Evolutionary conservation across 2,797 vertebrate species (phyloP), one percentile per base, ranked within the genome.

Genomic region (Amazonetta brasiliensis): DNA sequence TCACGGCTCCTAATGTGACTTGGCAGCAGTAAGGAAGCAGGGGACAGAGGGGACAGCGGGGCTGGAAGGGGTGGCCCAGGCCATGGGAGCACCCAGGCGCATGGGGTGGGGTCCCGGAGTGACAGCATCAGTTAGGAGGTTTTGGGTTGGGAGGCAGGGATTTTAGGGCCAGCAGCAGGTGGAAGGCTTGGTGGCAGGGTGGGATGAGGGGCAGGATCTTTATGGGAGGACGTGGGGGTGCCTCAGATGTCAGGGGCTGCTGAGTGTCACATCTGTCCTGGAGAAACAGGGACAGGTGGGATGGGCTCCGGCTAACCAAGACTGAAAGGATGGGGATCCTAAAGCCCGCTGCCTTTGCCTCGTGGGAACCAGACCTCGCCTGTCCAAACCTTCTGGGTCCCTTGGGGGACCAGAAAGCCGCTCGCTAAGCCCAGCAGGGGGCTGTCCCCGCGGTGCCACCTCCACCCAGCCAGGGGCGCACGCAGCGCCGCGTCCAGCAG

Each of bases 271-370:
- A 50, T 84, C 66, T 69, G 18, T 90, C 89, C 81, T 46, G 71
- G 46, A 90, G 71, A 94, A 92, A 78, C 1, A 12, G 77, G 28
- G 41, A 55, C 73, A 69, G 54, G 41, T 31, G 55, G 75, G 67
- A 55, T 76, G 46, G 55, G 59, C 86, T 84, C 54, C 84, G 72
- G 89, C 84, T 90, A 94, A 75, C 46, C 31, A 68, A 84, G 74
- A 87, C 58, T 71, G 59, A 81, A 80, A 0, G 9, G 37, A 55
- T 64, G 62, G 50, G 54, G 44, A 92, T 73, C 67, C 48, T 54
- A 68, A 43, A 0, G 20, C 43, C 55, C 3, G 3, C 41, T 85
- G 81, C 68, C 43, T 83, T 85, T 87, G 63, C 74, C 88, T 90
- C 4, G 0, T 59, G 80, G 59, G 59, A 90, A 86, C 43, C 87